Evolutionary conservation across 1,140 invertebrate genomes (phyloP).

Genomic region (Euwallacea fornicatus): DNA sequence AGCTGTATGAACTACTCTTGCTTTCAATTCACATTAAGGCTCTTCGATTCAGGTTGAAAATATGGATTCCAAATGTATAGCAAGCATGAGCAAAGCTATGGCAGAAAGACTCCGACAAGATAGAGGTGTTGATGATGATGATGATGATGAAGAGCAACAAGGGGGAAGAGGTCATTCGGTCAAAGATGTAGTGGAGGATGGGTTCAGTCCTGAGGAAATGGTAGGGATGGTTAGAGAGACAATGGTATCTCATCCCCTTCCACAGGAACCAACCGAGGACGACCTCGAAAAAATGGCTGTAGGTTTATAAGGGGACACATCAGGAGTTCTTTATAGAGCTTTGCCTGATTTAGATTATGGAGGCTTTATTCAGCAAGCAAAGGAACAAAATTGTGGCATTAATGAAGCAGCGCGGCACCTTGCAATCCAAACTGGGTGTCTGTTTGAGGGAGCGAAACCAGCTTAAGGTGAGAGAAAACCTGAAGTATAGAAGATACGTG

Average conservation of each 20-base stretch:
- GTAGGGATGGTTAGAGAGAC: no score
- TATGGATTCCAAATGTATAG: background rate
- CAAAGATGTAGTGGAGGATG: background rate
- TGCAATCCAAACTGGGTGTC: slow-evolving; percentile 35
- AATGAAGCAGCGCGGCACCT: slow-evolving; percentile 35
- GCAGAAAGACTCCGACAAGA: no score
- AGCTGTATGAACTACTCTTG: no score
- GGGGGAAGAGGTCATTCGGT: slow-evolving; percentile 4
- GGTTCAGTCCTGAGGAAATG: background rate
- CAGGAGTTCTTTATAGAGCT: background rate
- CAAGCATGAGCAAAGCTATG: no score
- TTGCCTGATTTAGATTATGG: slow-evolving; percentile 28
- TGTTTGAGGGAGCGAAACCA: slow-evolving; percentile 35
- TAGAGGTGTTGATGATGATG: background rate
- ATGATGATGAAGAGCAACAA: slow-evolving; percentile 13
- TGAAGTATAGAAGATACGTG: no score
- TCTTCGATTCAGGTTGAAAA: background rate
- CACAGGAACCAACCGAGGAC: no score
- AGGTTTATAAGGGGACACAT: background rate
- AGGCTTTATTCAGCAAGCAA: slow-evolving; percentile 38
- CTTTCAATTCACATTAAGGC: no score
- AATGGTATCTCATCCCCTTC: no score
- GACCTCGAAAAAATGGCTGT: slow-evolving; percentile 6
- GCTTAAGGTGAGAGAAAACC: slow-evolving; percentile 27
- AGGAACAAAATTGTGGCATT: slow-evolving; percentile 36